These are phyloP conservation scores for Drosophila mojavensis DNA, from an alignment of 1,140 invertebrate species.

Conservation along the genomic window DNA sequence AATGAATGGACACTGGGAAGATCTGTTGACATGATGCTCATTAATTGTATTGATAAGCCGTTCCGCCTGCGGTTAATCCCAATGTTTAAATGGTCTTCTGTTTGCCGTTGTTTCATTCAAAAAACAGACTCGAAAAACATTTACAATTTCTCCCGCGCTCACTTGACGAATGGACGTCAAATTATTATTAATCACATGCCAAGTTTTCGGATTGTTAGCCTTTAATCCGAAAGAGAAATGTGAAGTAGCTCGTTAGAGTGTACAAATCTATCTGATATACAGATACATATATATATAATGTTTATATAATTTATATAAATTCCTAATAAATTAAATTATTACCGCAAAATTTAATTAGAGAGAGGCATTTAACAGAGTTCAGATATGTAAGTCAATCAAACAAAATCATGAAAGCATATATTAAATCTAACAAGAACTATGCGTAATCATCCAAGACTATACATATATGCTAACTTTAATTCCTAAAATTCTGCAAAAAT, in stretches of 20 bases:
- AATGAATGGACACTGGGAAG: slow-evolving; percentile 59
- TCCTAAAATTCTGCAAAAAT: no score
- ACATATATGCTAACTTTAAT: no score
- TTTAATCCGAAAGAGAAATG: neutral
- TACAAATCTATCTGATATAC: neutral
- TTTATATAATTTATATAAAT: no score
- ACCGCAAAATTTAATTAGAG: no score
- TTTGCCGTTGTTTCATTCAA: slow-evolving; percentile 22
- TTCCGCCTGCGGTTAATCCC: slow-evolving; percentile 29
- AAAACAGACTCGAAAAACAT: neutral
- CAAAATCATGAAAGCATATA: no score
- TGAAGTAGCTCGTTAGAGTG: slow-evolving; percentile 1
- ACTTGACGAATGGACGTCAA: slow-evolving; percentile 15
- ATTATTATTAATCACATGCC: slow-evolving; percentile 39
- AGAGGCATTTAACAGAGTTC: no score
- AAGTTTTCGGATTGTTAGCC: slow-evolving; percentile 1
- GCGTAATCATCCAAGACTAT: no score
- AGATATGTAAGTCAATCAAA: no score
- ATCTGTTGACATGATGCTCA: slow-evolving; percentile 61
- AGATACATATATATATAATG: no score
- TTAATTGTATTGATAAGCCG: slow-evolving; percentile 48
- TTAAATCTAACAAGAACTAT: no score
- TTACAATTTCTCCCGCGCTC: slow-evolving; percentile 17
- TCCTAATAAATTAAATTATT: no score
- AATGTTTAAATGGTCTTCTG: slow-evolving; percentile 5